Evolutionary conservation across 35 echinoderm and acorn worm species (phyloP).

Genomic region (Amphiura filiformis): DNA sequence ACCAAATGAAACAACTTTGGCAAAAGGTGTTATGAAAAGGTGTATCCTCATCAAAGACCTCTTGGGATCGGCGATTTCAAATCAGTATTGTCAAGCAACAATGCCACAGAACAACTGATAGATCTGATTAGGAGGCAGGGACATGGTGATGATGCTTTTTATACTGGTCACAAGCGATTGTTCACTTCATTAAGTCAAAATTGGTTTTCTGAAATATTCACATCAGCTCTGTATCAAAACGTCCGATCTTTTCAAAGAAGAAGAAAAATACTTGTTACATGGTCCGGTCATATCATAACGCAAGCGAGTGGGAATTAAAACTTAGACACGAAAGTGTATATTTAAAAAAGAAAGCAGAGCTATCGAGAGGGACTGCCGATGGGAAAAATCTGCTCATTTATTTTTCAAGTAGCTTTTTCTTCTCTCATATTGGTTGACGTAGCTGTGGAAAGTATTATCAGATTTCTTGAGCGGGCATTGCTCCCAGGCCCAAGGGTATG

Average conservation of each 20-base stretch:
- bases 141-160: background rate
- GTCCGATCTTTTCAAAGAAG: background rate
- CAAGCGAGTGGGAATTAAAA: background rate
- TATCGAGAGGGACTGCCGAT: conserved; percentile 1
- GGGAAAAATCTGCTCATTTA: background rate
- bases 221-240: background rate
- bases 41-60: background rate
- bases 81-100: background rate
- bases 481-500: background rate
- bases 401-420: conserved; percentile 8
- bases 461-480: conserved; percentile 4
- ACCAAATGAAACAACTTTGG: background rate
- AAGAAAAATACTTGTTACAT: background rate
- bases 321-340: background rate
- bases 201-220: background rate
- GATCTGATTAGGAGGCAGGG: background rate
- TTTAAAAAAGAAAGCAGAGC: background rate
- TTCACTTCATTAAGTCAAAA: background rate
- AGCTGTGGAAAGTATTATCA: conserved; percentile 3
- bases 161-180: conserved; percentile 1
- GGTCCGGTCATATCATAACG: background rate
- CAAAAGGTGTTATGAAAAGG: background rate
- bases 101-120: background rate
- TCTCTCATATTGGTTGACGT: background rate
- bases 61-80: background rate